Percentiles rank a stretch among this genome's conserved stretches.
Conservation (phyloP, 1,140 invertebrate genomes). For the Campoletis sonorensis region DNA sequence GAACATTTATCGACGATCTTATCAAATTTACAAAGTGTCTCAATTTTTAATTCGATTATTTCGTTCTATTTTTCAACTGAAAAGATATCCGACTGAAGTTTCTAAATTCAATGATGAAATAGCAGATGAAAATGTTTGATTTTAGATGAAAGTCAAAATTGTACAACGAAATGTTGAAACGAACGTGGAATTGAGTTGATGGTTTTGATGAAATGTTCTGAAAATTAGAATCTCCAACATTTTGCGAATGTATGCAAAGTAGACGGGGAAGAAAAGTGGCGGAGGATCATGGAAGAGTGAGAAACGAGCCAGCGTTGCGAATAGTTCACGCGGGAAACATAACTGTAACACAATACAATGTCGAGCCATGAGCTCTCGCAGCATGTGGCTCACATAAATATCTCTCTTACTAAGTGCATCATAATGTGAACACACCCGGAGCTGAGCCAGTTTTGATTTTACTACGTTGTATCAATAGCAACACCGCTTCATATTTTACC, state of each 20-base stretch:
- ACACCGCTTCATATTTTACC: background rate
- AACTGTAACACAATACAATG: background rate
- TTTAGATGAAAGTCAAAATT: too few relatives aligned
- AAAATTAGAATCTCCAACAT: too few relatives aligned
- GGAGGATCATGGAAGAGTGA: slow-evolving; percentile 12
- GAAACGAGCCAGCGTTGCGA: background rate
- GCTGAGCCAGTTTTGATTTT: background rate
- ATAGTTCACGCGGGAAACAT: background rate
- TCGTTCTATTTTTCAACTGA: too few relatives aligned
- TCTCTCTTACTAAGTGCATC: slow-evolving; percentile 23
- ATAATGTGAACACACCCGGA: background rate
- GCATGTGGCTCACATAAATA: slow-evolving; percentile 21
- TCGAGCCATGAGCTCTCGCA: background rate
- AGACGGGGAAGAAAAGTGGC: background rate
- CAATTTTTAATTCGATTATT: too few relatives aligned
- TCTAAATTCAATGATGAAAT: too few relatives aligned
- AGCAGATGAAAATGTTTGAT: too few relatives aligned
- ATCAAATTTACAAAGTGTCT: too few relatives aligned
- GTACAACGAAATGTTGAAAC: too few relatives aligned
- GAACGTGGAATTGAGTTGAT: too few relatives aligned
- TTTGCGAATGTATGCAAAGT: background rate
- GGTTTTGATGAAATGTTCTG: too few relatives aligned
- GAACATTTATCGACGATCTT: too few relatives aligned
- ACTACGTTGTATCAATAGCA: background rate
- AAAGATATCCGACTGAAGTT: too few relatives aligned